Conservation (phyloP, 2,797 vertebrate genomes). For the Aplochiton taeniatus region DNA sequence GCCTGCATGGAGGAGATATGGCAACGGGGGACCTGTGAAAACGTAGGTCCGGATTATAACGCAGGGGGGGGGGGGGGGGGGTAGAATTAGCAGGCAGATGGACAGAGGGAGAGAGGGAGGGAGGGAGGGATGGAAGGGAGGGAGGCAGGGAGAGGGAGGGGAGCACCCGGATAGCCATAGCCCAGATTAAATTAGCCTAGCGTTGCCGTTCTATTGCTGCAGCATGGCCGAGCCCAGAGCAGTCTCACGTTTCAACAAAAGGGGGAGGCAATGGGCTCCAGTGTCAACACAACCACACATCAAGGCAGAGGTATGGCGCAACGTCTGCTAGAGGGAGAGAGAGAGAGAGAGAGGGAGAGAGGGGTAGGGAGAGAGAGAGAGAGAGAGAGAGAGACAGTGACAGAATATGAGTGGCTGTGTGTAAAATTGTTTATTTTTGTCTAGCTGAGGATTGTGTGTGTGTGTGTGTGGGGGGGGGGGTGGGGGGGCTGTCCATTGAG, state of each 20-base stretch:
- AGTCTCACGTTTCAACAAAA: conserved; percentile 72
- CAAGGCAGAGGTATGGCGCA: neutral
- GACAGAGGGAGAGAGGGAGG: neutral
- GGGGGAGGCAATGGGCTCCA: conserved; percentile 61
- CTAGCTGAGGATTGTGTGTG: no score
- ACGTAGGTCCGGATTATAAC: neutral
- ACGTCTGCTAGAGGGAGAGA: no score
- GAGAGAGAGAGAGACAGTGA: no score
- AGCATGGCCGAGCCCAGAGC: conserved; percentile 68
- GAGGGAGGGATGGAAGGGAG: neutral
- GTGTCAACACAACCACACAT: no score
- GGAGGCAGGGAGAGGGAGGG: neutral
- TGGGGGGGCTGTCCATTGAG: no score
- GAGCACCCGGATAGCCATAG: neutral
- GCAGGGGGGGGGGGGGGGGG: neutral
- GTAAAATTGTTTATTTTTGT: no score
- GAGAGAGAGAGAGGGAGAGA: no score
- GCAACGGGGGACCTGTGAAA: conserved; percentile 33
- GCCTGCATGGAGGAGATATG: conserved; percentile 17
- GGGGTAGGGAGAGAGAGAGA: no score
- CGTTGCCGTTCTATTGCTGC: conserved; percentile 71
- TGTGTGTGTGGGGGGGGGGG: no score
- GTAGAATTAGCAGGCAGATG: neutral
- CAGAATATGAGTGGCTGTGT: no score
- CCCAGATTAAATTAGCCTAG: conserved; percentile 52